A percentile compares a stretch with the other conserved stretches of the same genome.
Conservation (phyloP, 1,140 invertebrate genomes). For the Lordiphosa mommai region DNA sequence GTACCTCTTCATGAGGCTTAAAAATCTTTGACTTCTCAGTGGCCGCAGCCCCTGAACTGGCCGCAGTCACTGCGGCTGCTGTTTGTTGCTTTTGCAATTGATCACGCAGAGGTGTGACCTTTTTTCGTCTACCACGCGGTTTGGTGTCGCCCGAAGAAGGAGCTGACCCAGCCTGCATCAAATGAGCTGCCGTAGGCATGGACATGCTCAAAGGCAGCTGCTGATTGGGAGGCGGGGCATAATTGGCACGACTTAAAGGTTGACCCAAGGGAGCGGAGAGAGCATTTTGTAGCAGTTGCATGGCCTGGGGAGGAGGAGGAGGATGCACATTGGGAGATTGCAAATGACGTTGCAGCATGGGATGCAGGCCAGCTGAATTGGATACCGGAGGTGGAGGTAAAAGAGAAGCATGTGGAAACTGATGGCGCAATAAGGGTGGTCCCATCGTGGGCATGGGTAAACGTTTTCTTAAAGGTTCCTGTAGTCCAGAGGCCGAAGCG, state of each 20-base stretch:
- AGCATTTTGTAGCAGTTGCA: constrained; percentile 70
- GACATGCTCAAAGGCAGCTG: constrained; percentile 51
- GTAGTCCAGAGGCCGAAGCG: constrained; percentile 44
- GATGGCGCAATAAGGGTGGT: constrained; percentile 70
- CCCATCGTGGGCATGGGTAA: constrained; percentile 78
- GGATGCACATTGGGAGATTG: constrained; percentile 12
- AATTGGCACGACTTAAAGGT: constrained; percentile 47
- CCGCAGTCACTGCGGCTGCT: constrained; percentile 61
- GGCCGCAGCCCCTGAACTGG: constrained; percentile 26
- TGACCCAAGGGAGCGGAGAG: constrained; percentile 64
- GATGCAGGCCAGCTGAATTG: constrained; percentile 45
- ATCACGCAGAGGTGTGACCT: constrained; percentile 69
- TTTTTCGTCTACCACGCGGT: constrained; percentile 71
- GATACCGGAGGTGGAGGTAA: constrained; percentile 36
- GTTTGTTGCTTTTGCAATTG: constrained; percentile 75
- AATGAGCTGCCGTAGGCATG: constrained; percentile 53
- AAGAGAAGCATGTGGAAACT: constrained; percentile 54
- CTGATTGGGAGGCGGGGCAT: constrained; percentile 32
- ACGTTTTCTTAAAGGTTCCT: constrained; percentile 78
- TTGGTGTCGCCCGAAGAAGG: constrained; percentile 32
- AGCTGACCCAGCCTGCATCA: constrained; percentile 49
- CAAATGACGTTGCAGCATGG: constrained; percentile 56
- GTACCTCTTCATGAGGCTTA: constrained; percentile 64
- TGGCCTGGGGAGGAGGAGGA: constrained; percentile 41
- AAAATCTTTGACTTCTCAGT: constrained; percentile 78